phyloP scores from a whole-genome alignment of 2,888 invertebrate species.

The Lutraria lutraria region DNA sequence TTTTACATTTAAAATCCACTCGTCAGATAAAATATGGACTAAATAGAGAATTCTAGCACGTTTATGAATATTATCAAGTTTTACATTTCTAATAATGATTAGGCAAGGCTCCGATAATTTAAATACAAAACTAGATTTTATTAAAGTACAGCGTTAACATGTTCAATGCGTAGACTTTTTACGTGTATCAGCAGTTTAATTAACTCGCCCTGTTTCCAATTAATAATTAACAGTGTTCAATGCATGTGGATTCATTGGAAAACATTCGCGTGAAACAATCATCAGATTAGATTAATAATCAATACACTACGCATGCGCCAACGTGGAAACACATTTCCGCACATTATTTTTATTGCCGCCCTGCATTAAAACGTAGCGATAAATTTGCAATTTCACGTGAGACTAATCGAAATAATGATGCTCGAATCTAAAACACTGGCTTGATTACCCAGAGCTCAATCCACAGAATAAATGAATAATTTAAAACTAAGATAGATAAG shows the following conservation, averaged over 20 bases:
- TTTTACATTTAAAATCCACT: neutral
- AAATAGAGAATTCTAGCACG: neutral
- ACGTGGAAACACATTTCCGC: neutral
- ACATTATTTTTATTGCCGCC: slow-evolving; percentile 2
- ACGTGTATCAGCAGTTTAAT: neutral
- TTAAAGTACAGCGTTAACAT: neutral
- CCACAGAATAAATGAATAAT: neutral
- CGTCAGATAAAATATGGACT: neutral
- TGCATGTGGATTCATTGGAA: neutral
- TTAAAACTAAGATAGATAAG: neutral
- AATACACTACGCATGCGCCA: neutral
- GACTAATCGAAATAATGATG: neutral
- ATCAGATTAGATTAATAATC: neutral
- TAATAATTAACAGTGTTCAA: neutral
- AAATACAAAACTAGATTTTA: neutral
- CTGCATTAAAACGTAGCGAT: neutral
- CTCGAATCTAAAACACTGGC: neutral
- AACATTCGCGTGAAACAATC: slow-evolving; percentile 7
- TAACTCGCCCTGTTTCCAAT: neutral
- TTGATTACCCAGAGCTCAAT: neutral
- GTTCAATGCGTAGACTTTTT: neutral
- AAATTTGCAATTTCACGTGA: neutral
- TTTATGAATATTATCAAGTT: neutral
- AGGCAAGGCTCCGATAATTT: neutral
- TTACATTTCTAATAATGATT: neutral